Conservation (phyloP, 2,113 vertebrate genomes). For the Ctenomys sociabilis region DNA sequence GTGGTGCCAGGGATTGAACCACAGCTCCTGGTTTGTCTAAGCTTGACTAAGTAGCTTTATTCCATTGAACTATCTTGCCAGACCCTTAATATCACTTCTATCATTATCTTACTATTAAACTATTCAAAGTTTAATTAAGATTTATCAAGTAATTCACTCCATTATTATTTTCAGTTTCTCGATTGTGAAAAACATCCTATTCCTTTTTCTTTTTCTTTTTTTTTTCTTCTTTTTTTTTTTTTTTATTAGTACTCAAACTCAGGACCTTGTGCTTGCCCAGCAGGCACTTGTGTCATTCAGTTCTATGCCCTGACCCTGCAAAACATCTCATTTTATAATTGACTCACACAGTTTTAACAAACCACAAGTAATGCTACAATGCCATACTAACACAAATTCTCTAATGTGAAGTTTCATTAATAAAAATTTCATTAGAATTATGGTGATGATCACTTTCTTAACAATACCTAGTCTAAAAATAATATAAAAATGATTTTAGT, state of each 20-base stretch:
- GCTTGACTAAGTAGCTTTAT: too few species aligned
- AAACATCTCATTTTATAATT: neutral
- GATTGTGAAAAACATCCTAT: neutral
- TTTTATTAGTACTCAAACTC: too few species aligned
- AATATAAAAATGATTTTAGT: neutral
- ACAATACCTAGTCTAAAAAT: neutral
- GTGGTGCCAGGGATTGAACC: too few species aligned
- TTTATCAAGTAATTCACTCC: neutral
- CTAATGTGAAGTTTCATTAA: neutral
- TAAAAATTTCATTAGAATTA: slow-evolving; percentile 5
- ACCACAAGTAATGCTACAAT: neutral
- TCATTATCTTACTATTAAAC: too few species aligned
- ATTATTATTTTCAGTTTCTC: neutral
- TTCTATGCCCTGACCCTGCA: neutral
- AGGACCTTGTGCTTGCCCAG: too few species aligned
- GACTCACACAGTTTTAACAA: neutral
- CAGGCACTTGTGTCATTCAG: too few species aligned
- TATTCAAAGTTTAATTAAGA: neutral
- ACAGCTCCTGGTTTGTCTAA: too few species aligned
- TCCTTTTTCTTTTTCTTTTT: too few species aligned
- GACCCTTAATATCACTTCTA: too few species aligned
- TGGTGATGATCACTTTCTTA: neutral
- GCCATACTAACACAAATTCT: slow-evolving; percentile 2
- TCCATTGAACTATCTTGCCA: too few species aligned
- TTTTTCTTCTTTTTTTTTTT: too few species aligned